A percentile compares a stretch with the other conserved stretches of the same genome.
Conservation (phyloP, 1,140 invertebrate genomes). For the Megathymus violae region DNA sequence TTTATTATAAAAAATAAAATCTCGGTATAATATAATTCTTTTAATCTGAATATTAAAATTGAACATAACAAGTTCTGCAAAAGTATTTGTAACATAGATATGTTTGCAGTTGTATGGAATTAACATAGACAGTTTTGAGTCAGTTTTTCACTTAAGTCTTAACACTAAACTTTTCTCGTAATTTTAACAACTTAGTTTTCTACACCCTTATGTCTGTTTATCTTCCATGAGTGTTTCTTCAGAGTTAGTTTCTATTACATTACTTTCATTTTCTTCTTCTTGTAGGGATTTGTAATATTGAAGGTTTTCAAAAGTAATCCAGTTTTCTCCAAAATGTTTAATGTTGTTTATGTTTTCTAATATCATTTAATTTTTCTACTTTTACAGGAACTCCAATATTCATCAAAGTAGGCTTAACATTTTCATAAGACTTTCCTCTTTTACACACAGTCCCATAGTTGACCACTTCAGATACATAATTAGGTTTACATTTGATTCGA, state of each 20-base stretch:
- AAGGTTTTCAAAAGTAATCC: slow-evolving; percentile 8
- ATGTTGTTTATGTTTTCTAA: slow-evolving; percentile 5
- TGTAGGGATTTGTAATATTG: slow-evolving; percentile 14
- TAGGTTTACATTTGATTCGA: slow-evolving; percentile 4
- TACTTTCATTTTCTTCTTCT: slow-evolving; percentile 25
- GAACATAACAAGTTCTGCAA: too few species aligned
- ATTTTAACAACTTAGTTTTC: not conserved
- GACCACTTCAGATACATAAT: slow-evolving; percentile 4
- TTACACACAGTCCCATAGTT: slow-evolving; percentile 22
- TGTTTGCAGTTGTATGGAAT: too few species aligned
- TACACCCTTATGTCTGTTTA: slow-evolving; percentile 20
- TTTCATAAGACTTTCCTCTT: slow-evolving; percentile 17
- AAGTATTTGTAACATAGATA: too few species aligned
- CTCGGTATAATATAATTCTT: too few species aligned
- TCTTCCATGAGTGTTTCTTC: slow-evolving; percentile 63
- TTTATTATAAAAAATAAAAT: too few species aligned
- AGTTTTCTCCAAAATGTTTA: slow-evolving; percentile 28
- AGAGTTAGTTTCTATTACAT: slow-evolving; percentile 32
- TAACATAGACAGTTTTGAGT: too few species aligned
- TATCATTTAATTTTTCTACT: slow-evolving; percentile 20
- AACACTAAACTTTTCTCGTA: not conserved
- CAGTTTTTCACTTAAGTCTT: too few species aligned
- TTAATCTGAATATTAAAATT: too few species aligned
- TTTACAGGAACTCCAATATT: slow-evolving; percentile 29
- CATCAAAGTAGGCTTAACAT: slow-evolving; percentile 19